Percentiles rank a stretch among this genome's conserved stretches.
Evolutionary conservation across 2,888 invertebrate species (phyloP).

Genomic region (Serrognathus titanus): DNA sequence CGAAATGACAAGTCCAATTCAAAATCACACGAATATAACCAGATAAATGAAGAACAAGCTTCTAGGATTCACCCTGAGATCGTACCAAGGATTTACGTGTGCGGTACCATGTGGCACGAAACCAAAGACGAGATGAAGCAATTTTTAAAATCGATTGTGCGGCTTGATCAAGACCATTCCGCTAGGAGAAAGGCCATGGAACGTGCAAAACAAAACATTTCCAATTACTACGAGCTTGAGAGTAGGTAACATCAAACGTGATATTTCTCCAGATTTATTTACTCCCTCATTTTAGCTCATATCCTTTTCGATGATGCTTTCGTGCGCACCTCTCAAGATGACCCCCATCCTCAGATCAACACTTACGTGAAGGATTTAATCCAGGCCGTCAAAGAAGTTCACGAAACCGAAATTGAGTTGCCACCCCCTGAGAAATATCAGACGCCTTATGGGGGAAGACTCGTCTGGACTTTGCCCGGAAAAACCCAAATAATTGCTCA

Average conservation of each 20-base stretch:
- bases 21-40: conserved; percentile 14
- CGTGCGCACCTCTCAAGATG: conserved; percentile 58
- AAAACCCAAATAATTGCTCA: conserved; percentile 82
- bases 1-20: conserved; percentile 55
- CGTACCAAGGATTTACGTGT: conserved; percentile 64
- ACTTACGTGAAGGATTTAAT: conserved; percentile 73
- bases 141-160: conserved; percentile 82
- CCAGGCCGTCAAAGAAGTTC: conserved; percentile 69
- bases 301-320: conserved; percentile 87
- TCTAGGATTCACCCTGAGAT: conserved; percentile 28
- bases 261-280: background rate
- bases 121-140: conserved; percentile 86
- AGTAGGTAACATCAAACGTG: conserved; percentile 53
- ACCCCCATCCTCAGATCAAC: conserved; percentile 74
- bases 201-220: conserved; percentile 68
- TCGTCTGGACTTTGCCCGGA: conserved; percentile 82
- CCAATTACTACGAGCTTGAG: conserved; percentile 86
- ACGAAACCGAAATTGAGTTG: conserved; percentile 60
- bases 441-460: conserved; percentile 82
- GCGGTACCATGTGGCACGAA: conserved; percentile 97
- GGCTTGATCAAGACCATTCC: conserved; percentile 88
- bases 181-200: conserved; percentile 79
- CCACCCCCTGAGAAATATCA: conserved; percentile 71
- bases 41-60: background rate
- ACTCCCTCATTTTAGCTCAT: conserved; percentile 54